These are phyloP conservation scores for Melanotaenia parkinsoni DNA, from an alignment of 2,797 vertebrate species.

Conservation along the genomic window DNA sequence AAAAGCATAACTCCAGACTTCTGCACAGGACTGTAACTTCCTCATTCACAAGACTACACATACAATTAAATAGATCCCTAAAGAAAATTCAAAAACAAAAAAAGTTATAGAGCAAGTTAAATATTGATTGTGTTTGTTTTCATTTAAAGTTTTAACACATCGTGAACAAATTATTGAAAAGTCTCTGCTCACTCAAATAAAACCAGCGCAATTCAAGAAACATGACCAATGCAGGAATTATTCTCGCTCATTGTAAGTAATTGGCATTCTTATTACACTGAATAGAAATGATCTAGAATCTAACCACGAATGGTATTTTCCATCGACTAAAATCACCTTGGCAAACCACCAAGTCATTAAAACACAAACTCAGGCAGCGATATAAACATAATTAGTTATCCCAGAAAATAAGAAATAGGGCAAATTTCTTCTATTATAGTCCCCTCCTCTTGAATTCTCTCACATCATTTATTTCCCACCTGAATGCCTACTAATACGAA, in stretches of 20 bases:
- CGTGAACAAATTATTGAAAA: too few species aligned
- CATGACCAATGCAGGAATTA: constrained; percentile 38
- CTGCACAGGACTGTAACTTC: too few species aligned
- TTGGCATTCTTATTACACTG: constrained; percentile 48
- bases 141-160: too few species aligned
- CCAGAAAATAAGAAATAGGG: constrained; percentile 33
- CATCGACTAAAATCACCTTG: constrained; percentile 25
- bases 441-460: constrained; percentile 19
- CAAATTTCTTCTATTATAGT: constrained; percentile 29
- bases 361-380: constrained; percentile 11
- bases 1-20: not conserved
- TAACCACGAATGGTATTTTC: constrained; percentile 23
- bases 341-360: constrained; percentile 43
- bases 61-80: too few species aligned
- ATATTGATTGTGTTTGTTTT: too few species aligned
- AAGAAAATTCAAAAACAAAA: too few species aligned
- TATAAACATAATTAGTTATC: constrained; percentile 31
- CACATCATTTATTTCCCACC: constrained; percentile 29
- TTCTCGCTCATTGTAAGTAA: constrained; percentile 19
- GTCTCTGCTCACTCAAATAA: too few species aligned
- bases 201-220: too few species aligned
- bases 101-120: too few species aligned
- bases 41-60: too few species aligned
- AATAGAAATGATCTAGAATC: constrained; percentile 19
- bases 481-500: constrained; percentile 34